These are phyloP conservation scores for Agrotis clavis DNA, from an alignment of 2,888 invertebrate species.

Conservation along the genomic window DNA sequence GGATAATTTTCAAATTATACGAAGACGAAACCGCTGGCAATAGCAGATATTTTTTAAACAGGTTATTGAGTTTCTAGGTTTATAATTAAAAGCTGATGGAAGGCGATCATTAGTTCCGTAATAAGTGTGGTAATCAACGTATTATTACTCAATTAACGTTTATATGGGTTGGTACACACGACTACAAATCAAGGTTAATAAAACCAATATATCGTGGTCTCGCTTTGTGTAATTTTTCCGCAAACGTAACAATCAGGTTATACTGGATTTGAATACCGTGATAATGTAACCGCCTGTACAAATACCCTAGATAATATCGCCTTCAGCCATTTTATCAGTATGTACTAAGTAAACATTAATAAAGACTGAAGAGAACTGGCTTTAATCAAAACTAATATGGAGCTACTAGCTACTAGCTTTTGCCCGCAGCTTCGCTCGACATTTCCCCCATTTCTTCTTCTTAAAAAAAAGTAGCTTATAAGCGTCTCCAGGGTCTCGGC, in stretches of 20 bases:
- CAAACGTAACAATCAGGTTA: too few species aligned
- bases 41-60: background rate
- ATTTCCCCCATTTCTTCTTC: too few species aligned
- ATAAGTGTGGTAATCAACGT: constrained; percentile 23
- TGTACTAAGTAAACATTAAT: constrained; percentile 13
- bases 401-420: background rate
- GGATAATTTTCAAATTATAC: too few species aligned
- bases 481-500: too few species aligned
- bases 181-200: too few species aligned
- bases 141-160: constrained; percentile 39
- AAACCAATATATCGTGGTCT: too few species aligned
- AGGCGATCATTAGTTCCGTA: constrained; percentile 3
- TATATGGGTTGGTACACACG: background rate
- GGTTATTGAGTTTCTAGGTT: background rate
- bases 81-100: constrained; percentile 14
- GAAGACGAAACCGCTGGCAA: too few species aligned
- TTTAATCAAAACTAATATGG: background rate
- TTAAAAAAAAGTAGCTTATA: too few species aligned
- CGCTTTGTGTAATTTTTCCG: too few species aligned
- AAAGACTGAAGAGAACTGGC: background rate
- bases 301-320: background rate
- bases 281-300: too few species aligned
- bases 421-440: too few species aligned
- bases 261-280: too few species aligned
- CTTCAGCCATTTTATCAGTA: background rate